Evolutionary conservation across 2,113 vertebrate genomes (phyloP).

Genomic region (Atractosteus spatula): DNA sequence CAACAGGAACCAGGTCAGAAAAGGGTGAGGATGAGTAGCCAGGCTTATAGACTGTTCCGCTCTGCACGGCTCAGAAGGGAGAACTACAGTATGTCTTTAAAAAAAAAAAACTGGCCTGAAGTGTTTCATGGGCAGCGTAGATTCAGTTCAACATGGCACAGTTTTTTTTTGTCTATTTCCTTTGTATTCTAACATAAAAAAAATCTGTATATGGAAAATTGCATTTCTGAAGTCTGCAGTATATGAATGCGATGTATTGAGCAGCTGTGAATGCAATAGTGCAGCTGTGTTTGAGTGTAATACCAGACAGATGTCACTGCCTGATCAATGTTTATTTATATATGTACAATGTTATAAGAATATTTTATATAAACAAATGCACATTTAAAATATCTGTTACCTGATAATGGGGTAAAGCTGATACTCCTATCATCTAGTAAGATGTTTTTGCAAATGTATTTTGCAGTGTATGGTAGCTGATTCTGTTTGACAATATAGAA

Average conservation of each 20-base stretch:
- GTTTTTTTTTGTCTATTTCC: background rate
- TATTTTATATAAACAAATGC: conserved; percentile 1
- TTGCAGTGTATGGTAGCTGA: conserved; percentile 34
- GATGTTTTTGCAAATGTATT: conserved; percentile 33
- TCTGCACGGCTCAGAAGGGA: too few species aligned
- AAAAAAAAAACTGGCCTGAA: too few species aligned
- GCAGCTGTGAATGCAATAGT: background rate
- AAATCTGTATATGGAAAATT: background rate
- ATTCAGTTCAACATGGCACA: background rate
- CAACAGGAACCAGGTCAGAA: conserved; percentile 64
- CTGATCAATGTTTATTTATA: conserved; percentile 17
- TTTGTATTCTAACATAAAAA: background rate
- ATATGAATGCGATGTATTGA: background rate
- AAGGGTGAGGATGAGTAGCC: conserved; percentile 67
- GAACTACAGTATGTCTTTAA: too few species aligned
- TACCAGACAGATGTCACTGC: conserved; percentile 24
- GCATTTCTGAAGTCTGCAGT: background rate
- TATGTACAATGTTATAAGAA: conserved; percentile 11
- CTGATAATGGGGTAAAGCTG: conserved; percentile 11
- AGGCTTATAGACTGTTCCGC: too few species aligned
- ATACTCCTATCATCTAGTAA: conserved; percentile 31
- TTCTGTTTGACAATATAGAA: conserved; percentile 24
- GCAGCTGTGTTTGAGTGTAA: conserved; percentile 16
- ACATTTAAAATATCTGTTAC: conserved; percentile 13
- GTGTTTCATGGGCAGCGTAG: background rate